A percentile compares a stretch with the other conserved stretches of the same genome.
These are phyloP conservation scores for Campopleginae sp. DNA, from an alignment of 2,888 invertebrate genomes.

Conservation along the genomic window DNA sequence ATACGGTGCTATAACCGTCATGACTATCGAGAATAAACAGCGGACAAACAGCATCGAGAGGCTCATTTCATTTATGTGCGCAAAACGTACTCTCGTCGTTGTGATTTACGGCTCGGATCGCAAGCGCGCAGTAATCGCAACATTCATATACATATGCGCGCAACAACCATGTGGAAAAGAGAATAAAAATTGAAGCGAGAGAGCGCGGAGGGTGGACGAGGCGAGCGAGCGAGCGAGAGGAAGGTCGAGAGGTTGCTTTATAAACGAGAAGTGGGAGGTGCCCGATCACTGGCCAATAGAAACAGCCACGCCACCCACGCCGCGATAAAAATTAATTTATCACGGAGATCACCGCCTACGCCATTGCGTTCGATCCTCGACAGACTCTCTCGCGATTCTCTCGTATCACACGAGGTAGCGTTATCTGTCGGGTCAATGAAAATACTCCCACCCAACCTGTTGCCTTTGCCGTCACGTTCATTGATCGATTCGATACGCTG, in stretches of 20 bases:
- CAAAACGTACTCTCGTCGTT: constrained; percentile 64
- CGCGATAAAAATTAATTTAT: constrained; percentile 81
- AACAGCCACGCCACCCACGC: constrained; percentile 79
- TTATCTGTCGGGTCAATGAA: constrained; percentile 73
- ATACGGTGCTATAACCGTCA: constrained; percentile 44
- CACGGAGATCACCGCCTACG: constrained; percentile 80
- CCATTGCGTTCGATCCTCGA: constrained; percentile 76
- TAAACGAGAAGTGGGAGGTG: constrained; percentile 77
- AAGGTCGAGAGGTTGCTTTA: constrained; percentile 65
- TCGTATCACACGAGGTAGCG: constrained; percentile 76
- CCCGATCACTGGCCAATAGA: constrained; percentile 78
- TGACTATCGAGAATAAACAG: constrained; percentile 65
- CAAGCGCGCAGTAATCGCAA: constrained; percentile 63
- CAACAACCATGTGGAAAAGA: constrained; percentile 10
- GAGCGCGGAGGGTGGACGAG: constrained; percentile 27
- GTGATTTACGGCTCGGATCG: constrained; percentile 69
- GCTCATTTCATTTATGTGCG: constrained; percentile 66
- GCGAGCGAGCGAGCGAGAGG: constrained; percentile 44
- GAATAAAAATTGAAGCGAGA: constrained; percentile 58
- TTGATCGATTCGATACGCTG: neutral
- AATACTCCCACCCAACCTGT: neutral
- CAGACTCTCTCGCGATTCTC: constrained; percentile 59
- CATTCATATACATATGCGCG: constrained; percentile 18
- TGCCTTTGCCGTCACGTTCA: too few species aligned
- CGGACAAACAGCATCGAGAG: constrained; percentile 67